Evolutionary conservation across 2,888 invertebrate species (phyloP), one percentile per base, ranked within the genome.

Genomic region (Eudemis profundana): DNA sequence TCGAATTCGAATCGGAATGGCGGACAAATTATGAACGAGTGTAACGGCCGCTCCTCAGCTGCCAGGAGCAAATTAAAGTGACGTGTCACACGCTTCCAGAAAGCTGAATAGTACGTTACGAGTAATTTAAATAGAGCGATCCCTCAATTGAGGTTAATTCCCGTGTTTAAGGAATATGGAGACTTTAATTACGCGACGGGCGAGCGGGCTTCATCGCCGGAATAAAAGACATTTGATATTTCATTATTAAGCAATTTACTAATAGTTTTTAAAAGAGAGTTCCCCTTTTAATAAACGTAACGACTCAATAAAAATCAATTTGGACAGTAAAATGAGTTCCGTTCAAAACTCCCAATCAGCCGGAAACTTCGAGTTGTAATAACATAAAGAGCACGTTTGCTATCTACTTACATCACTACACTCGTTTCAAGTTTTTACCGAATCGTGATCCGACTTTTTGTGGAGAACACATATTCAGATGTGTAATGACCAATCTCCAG

Each of bases 121-220:
- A 86, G 87, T 90, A 86, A 91, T 91, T 91, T 92, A 90, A 91
- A 91, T 91, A 92, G 89, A 90, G 86, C 90, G 88, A 85, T 87
- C 88, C 85, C 85, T 90, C 92, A 92, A 92, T 92, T 92, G 90
- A 86, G 92, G 92, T 92, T 91, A 92, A 92, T 91, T 92, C 91
- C 76, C 85, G 83, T 86, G 86, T 92, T 91, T 92, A 90, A 91
- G 92, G 89, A 92, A 92, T 91, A 91, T 86, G 81, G 82, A 78
- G 82, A 84, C 82, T 85, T 86, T 91, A 92, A 92, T 90, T 90
- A 90, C 82, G 81, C 82, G 79, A 72, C 79, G 76, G 76, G 74
- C 74, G 74, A 76, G 78, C 74, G 75, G 74, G 72, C 73, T 70
- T 77, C 77, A 79, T 54, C 33, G 23, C 23, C 44, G 59, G 56